Percentiles rank a stretch among this genome's conserved stretches.
These are phyloP conservation scores for Zoanthus sociatus DNA, from an alignment of 92 coral and sea anemone genomes.

Conservation along the genomic window DNA sequence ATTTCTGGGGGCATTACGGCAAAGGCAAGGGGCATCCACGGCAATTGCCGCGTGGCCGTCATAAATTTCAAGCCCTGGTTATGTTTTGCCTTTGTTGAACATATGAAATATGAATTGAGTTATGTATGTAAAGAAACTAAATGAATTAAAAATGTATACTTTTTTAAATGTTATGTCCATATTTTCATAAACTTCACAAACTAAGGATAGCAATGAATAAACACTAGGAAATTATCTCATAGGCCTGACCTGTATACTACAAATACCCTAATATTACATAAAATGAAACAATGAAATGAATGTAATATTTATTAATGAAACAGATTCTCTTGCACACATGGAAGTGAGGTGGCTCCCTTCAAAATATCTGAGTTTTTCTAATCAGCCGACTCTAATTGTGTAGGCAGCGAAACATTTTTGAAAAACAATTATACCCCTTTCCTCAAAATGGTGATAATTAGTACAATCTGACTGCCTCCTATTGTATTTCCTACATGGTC, in stretches of 20 bases:
- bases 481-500: not conserved
- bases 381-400: constrained; percentile 17
- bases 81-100: not conserved
- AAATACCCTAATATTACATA: not conserved
- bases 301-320: not conserved
- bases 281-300: not conserved
- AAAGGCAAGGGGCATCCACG: no score
- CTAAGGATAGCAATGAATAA: constrained; percentile 10
- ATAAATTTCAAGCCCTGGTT: no score
- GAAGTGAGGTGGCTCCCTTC: constrained; percentile 24
- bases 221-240: not conserved
- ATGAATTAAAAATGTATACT: not conserved
- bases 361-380: constrained; percentile 6
- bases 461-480: constrained; percentile 22
- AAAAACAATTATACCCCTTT: constrained; percentile 7
- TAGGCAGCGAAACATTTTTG: constrained; percentile 18
- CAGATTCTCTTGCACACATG: not conserved
- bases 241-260: constrained; percentile 4
- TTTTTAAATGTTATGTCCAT: constrained; percentile 1
- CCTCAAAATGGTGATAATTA: constrained; percentile 10
- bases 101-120: not conserved
- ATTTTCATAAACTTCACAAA: constrained; percentile 1
- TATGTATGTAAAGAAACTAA: constrained; percentile 12
- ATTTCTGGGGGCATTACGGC: no score
- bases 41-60: no score